Percentiles rank a stretch among this genome's conserved stretches.
Conservation (phyloP, 2,888 invertebrate species). For the Dendrolimus pini region DNA sequence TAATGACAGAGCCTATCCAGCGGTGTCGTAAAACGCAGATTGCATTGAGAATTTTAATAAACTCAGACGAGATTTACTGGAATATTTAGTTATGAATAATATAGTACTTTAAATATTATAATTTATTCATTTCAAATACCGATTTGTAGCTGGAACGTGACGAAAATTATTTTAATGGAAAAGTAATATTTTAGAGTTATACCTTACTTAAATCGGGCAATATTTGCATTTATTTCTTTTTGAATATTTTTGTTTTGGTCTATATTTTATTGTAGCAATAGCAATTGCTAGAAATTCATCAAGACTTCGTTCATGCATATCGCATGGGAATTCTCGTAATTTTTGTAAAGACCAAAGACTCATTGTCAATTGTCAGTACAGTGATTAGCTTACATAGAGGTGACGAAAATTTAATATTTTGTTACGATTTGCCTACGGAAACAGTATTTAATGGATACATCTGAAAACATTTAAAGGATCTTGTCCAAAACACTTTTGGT, state of each 20-base stretch:
- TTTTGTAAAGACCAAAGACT: too few relatives aligned
- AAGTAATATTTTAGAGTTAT: not conserved
- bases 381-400: too few relatives aligned
- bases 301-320: too few relatives aligned
- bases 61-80: slow-evolving; percentile 17
- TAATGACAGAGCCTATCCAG: slow-evolving; percentile 20
- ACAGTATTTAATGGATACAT: too few relatives aligned
- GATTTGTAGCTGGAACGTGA: slow-evolving; percentile 2
- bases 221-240: not conserved
- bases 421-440: too few relatives aligned
- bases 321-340: too few relatives aligned
- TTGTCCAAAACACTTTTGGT: too few relatives aligned
- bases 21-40: slow-evolving; percentile 39
- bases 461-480: too few relatives aligned
- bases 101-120: slow-evolving; percentile 2
- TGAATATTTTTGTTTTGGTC: not conserved
- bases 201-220: not conserved
- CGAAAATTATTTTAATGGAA: not conserved
- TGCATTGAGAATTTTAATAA: slow-evolving; percentile 45
- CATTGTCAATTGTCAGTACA: too few relatives aligned
- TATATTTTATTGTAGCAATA: too few relatives aligned
- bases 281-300: too few relatives aligned
- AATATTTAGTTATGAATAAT: slow-evolving; percentile 17
- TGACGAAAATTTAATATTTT: too few relatives aligned
- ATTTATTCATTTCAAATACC: not conserved